phyloP scores from a whole-genome alignment of 2,113 vertebrate species.

The Labeo catla region DNA sequence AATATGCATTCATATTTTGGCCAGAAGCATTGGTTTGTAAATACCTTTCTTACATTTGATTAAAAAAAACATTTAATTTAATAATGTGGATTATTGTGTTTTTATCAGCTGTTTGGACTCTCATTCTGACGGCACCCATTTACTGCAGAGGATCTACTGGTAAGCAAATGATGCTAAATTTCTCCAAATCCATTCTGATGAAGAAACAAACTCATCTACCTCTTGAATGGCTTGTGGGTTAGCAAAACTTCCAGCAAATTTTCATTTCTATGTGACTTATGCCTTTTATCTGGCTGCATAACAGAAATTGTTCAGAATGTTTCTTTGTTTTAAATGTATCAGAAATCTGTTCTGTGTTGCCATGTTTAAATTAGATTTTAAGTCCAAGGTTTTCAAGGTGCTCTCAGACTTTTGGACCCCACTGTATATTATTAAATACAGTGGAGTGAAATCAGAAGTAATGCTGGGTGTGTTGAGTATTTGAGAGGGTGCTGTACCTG shows the following conservation, averaged over 20 bases:
- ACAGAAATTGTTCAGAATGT: neutral
- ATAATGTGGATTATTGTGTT: no score
- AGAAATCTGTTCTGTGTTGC: neutral
- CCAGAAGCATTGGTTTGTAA: no score
- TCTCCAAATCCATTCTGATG: neutral
- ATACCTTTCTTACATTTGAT: no score
- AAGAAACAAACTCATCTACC: neutral
- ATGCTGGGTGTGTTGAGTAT: slow-evolving; percentile 16
- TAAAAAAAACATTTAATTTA: no score
- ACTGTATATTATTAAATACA: slow-evolving; percentile 17
- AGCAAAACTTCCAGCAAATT: neutral
- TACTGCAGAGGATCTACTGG: neutral
- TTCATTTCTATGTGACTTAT: neutral
- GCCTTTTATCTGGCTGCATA: neutral
- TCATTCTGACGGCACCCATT: neutral
- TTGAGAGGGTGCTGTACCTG: slow-evolving; percentile 26
- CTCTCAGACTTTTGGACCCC: slow-evolving; percentile 20
- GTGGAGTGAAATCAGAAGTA: slow-evolving; percentile 12
- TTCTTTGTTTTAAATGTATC: neutral
- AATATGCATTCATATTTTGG: no score
- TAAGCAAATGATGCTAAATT: neutral
- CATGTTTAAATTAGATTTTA: neutral
- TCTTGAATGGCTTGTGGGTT: neutral
- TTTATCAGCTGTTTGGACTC: neutral
- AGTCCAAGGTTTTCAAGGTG: neutral